These are phyloP conservation scores for Metellina segmentata DNA, from an alignment of 2,888 invertebrate genomes.

Conservation along the genomic window DNA sequence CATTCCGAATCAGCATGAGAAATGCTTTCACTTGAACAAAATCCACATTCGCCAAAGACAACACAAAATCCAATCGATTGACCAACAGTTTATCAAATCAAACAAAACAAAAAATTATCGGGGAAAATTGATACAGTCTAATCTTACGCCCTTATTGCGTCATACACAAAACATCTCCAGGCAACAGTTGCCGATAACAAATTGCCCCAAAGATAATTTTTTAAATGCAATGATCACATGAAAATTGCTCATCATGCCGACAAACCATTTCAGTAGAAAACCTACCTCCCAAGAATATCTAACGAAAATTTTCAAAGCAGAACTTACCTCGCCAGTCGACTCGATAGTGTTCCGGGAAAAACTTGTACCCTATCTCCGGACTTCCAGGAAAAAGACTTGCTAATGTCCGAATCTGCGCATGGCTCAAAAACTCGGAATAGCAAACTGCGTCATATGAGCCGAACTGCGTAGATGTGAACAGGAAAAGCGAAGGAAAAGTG, in stretches of 20 bases:
- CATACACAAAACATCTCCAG: neutral
- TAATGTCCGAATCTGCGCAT: conserved; percentile 71
- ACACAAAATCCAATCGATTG: neutral
- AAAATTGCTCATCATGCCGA: neutral
- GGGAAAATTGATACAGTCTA: neutral
- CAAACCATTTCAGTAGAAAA: no score
- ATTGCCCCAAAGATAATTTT: neutral
- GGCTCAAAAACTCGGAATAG: conserved; percentile 67
- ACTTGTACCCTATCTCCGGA: neutral
- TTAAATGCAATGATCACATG: conserved; percentile 3
- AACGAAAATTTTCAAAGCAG: neutral
- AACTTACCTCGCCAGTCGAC: neutral
- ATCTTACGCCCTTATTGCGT: neutral
- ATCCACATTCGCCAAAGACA: no score
- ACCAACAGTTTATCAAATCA: neutral
- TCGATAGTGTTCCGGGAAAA: neutral
- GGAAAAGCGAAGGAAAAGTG: conserved; percentile 37
- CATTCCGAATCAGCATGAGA: no score
- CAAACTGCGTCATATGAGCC: conserved; percentile 70
- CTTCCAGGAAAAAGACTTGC: conserved; percentile 12
- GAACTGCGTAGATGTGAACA: conserved; percentile 69
- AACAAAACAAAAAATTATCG: neutral
- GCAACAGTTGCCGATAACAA: neutral
- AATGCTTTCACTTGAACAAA: no score
- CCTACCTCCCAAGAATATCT: no score